A percentile compares a stretch with the other conserved stretches of the same genome.
phyloP scores from a whole-genome alignment of 2,888 invertebrate species.

The Diarsia rubi region DNA sequence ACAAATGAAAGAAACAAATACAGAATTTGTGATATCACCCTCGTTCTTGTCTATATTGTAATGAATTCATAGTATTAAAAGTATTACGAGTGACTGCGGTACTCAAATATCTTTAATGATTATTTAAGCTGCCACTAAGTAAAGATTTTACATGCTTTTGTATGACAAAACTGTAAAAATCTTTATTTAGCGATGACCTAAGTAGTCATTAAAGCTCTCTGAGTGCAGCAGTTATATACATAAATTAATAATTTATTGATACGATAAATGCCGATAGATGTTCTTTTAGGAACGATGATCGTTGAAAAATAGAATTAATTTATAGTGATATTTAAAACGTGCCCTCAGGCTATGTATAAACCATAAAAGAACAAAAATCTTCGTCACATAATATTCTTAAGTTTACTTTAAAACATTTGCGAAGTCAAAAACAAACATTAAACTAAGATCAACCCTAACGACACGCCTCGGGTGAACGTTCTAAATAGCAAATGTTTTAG shows the following conservation, averaged over 20 bases:
- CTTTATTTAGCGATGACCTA: too few species aligned
- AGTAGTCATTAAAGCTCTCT: too few species aligned
- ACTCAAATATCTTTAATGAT: too few species aligned
- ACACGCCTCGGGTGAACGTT: constrained; percentile 38
- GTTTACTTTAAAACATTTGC: constrained; percentile 25
- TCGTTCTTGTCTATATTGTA: too few species aligned
- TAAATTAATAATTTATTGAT: too few species aligned
- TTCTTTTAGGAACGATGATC: not conserved
- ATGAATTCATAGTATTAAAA: too few species aligned
- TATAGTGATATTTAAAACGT: not conserved
- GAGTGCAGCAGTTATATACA: too few species aligned
- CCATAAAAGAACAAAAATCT: constrained; percentile 3
- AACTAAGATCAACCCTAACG: constrained; percentile 35
- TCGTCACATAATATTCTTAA: not conserved
- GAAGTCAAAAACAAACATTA: constrained; percentile 33
- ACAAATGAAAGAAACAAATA: not conserved
- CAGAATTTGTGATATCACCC: not conserved
- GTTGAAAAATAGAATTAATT: not conserved
- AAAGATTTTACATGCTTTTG: too few species aligned
- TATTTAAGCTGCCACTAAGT: too few species aligned
- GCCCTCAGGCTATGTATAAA: not conserved
- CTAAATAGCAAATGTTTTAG: constrained; percentile 54
- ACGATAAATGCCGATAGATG: not conserved
- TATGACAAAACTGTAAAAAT: too few species aligned
- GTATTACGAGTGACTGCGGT: too few species aligned